Base-by-base conservation (phyloP, 1,140 invertebrate genomes). In the Adelges cooleyi region DNA sequence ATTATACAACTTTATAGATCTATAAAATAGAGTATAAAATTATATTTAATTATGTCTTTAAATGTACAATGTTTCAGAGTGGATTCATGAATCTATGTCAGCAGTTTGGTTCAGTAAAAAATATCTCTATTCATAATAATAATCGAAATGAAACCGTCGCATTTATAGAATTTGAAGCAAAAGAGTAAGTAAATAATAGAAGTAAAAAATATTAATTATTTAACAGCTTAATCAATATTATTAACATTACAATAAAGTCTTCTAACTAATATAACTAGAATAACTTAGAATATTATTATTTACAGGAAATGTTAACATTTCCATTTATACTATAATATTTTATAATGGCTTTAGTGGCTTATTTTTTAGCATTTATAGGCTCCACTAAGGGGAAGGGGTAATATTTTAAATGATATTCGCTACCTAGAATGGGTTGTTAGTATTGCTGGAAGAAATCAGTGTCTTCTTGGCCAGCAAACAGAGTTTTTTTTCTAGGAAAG, bases 101-200 rank as follows among this genome's bases (percentile, higher is more conserved):
- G 27, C 17, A 17, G 15, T 59, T 27, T 46, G 54, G 54, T 46
- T 8, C 23, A 15, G 18, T 59, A 27, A 29, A 59, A 59, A 59
- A 20, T 46, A 20, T 59, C 20, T 18, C 9, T 2, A 2, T 59
- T 8, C 42, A 46, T 33, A 44, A 27, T 20, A 27, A 25, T 8
- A 5, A 15, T 3, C 2, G 13, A 25, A 11, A 33, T 33, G 33
- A 54, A 23, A 56, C 40, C 40, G 22, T 40, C 8, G 54, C 54
- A 29, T 59, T 46, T 59, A 59, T 59, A 15, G 23, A 46, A 5
- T 59, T 59, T 59, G 54, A 59, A 18, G n/a, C 27, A 13, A n/a
- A 59, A 10, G 11, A 17, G 54, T 59, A 9, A 46, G 38, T 59
- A 46, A 18, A 20, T 15, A 8, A 18, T 48, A 6, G 3, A 13